Evolutionary conservation across 1,140 invertebrate species (phyloP), one percentile per base, ranked within the genome.

Genomic region (Campoletis sonorensis): DNA sequence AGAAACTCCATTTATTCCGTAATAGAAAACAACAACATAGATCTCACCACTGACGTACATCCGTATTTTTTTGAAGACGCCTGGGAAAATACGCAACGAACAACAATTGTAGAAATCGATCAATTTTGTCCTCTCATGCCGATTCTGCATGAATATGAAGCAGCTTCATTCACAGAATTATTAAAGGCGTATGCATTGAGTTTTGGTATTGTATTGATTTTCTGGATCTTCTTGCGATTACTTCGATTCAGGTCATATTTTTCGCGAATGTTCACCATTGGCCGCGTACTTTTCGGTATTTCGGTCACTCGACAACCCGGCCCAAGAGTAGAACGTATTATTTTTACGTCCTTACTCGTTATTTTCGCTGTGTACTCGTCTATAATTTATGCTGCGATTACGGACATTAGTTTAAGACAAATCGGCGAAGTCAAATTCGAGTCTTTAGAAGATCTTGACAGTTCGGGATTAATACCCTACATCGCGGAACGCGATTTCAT

Each of bases 281-380:
- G 49, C 16, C 26, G 82, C n/a, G 23, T 83, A 26, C 67, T 83
- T 11, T 68, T 83, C 45, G 82, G 79, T 3, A 73, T 81, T 11
- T 78, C 82, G 27, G 51, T 67, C 18, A 67, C 33, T 27, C 10
- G 49, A 23, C n/a, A 13, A 8, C 72, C 72, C 1, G n/a, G 15
- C n/a, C 21, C 1, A 5, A 51, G 18, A 26, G 45, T 76, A 11
- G 79, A 83, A 67, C 72, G 82, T 16, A n/a, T 70, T 10, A 3
- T 83, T 0, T 71, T 79, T 7, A 23, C 27, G 21, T 33, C 54
- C 8, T 26, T 83, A 5, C 16, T 78, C 21, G 13, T 73, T 11
- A 37, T 83, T 18, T 80, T 79, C n/a, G 79, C 77, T 7, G 54
- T 75, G 70, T 83, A 61, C 40, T 80, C 79, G 18, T 13, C 79